Evolutionary conservation across 2,888 invertebrate genomes (phyloP).

Genomic region (Aleiodes testaceus): DNA sequence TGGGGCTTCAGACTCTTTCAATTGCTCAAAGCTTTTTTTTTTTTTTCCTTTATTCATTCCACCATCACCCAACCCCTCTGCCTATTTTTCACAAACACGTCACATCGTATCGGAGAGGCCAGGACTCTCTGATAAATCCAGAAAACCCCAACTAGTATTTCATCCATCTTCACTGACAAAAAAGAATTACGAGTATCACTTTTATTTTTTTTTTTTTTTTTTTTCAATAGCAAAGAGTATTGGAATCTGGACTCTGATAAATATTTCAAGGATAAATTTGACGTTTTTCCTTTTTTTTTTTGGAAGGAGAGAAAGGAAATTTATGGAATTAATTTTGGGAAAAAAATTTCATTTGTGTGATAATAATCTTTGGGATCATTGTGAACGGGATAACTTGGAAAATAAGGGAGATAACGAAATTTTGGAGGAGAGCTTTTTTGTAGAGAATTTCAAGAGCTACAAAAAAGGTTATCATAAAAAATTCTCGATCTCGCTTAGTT

Average conservation of each 20-base stretch:
- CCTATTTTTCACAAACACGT: slow-evolving; percentile 10
- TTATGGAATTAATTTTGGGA: too few relatives aligned
- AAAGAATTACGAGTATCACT: slow-evolving; percentile 11
- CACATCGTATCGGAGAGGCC: slow-evolving; percentile 11
- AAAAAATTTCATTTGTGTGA: too few relatives aligned
- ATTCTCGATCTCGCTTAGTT: too few relatives aligned
- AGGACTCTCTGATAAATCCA: slow-evolving; percentile 6
- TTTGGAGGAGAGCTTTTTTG: too few relatives aligned
- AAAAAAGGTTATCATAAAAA: too few relatives aligned
- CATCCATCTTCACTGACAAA: slow-evolving; percentile 17
- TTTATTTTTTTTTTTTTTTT: background rate
- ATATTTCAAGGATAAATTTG: too few relatives aligned
- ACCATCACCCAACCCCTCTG: background rate
- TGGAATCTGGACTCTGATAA: background rate
- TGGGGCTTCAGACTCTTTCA: background rate
- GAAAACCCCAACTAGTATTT: background rate
- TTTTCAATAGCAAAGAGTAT: background rate
- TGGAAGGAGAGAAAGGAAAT: too few relatives aligned
- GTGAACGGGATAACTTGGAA: too few relatives aligned
- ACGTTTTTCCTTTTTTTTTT: too few relatives aligned
- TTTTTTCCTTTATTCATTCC: background rate
- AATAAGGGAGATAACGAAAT: too few relatives aligned
- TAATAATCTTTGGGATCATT: too few relatives aligned
- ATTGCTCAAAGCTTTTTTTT: background rate
- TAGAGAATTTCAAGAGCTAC: too few relatives aligned